A percentile compares a stretch with the other conserved stretches of the same genome.
Conservation (phyloP, 2,888 invertebrate genomes). For the Cephus pygmeus region DNA sequence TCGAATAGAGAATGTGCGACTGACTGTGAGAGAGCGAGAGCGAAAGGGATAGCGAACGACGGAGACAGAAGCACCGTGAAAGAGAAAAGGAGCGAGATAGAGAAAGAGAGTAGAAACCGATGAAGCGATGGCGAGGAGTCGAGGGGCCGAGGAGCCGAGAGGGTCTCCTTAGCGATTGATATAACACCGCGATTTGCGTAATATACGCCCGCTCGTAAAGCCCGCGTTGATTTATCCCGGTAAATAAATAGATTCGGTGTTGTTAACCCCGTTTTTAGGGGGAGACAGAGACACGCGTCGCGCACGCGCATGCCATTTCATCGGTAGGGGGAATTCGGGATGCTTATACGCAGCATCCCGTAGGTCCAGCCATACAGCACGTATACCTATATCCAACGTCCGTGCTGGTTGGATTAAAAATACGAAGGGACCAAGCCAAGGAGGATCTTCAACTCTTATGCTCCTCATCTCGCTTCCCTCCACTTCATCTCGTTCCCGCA, state of each 20-base stretch:
- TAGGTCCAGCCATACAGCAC: no score
- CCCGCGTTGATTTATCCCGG: slow-evolving; percentile 38
- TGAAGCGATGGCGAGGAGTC: not conserved
- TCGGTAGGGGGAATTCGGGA: not conserved
- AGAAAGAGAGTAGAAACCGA: not conserved
- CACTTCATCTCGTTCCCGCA: no score
- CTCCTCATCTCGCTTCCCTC: no score
- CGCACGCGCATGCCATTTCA: not conserved
- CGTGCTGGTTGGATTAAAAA: no score
- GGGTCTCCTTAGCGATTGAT: slow-evolving; percentile 34
- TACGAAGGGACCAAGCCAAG: no score
- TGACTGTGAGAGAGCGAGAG: not conserved
- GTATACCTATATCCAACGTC: no score
- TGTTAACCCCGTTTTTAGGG: slow-evolving; percentile 51
- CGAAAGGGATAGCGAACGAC: no score
- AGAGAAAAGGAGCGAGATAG: not conserved
- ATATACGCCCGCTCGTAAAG: slow-evolving; percentile 31
- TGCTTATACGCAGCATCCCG: not conserved
- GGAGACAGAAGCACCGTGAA: no score
- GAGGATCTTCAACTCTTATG: no score
- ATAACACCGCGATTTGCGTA: slow-evolving; percentile 34
- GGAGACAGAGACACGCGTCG: not conserved
- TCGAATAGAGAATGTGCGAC: not conserved
- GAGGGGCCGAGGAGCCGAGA: slow-evolving; percentile 22
- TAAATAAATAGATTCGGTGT: slow-evolving; percentile 53